Conservation (phyloP, 2,113 vertebrate species). For the Pontoporia blainvillei region DNA sequence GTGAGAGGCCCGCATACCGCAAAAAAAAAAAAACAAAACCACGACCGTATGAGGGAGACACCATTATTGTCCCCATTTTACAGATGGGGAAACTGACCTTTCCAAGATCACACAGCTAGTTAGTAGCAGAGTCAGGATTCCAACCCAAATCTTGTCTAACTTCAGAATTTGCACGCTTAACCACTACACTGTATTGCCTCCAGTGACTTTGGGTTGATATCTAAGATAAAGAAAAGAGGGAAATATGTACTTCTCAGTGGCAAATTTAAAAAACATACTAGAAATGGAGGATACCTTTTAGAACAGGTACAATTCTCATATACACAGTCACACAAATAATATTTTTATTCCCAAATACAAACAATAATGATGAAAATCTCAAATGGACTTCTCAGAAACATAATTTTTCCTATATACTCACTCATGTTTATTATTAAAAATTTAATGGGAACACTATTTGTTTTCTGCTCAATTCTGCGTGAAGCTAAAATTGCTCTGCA, state of each 20-base stretch:
- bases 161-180: constrained; percentile 41
- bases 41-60: background rate
- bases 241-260: constrained; percentile 31
- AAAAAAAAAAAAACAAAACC: too few species aligned
- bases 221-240: constrained; percentile 12
- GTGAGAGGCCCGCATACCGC: too few species aligned
- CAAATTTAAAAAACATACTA: constrained; percentile 32
- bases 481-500: background rate
- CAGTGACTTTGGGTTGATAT: constrained; percentile 19
- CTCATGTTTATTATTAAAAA: background rate
- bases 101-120: constrained; percentile 31
- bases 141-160: constrained; percentile 50
- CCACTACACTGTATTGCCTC: constrained; percentile 42
- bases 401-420: background rate
- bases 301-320: constrained; percentile 11
- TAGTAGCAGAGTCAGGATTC: constrained; percentile 35
- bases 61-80: constrained; percentile 33
- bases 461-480: background rate
- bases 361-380: constrained; percentile 7
- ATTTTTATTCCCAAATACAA: constrained; percentile 28
- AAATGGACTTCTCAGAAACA: constrained; percentile 1
- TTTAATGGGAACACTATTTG: background rate
- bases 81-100: constrained; percentile 32
- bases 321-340: background rate
- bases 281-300: constrained; percentile 20